Evolutionary conservation across 1,140 invertebrate genomes (phyloP).

Genomic region (Cydia fagiglandana): DNA sequence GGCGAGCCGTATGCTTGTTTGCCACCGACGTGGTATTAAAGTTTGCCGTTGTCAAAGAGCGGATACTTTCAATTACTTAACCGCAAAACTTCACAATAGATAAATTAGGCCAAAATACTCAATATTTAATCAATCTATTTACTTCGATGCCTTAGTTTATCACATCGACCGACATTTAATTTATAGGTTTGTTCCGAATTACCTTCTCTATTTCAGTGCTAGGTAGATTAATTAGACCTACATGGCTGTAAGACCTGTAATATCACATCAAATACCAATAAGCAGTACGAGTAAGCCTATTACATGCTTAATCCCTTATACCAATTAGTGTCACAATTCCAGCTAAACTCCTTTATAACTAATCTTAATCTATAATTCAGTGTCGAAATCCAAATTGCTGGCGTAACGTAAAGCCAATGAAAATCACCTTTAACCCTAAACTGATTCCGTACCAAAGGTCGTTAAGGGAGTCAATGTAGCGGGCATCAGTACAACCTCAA

Average conservation of each 20-base stretch:
- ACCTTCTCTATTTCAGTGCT: neutral
- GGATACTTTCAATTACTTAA: too few species aligned
- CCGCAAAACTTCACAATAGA: too few species aligned
- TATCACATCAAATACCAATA: neutral
- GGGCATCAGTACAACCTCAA: conserved; percentile 32
- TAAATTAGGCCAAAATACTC: too few species aligned
- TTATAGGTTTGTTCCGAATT: neutral
- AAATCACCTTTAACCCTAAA: conserved; percentile 69
- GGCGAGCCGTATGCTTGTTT: too few species aligned
- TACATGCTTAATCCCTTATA: neutral
- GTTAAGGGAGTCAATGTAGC: conserved; percentile 73
- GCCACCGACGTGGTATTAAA: too few species aligned
- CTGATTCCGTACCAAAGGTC: conserved; percentile 63
- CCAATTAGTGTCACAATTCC: neutral
- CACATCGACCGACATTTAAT: too few species aligned
- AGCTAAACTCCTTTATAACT: neutral
- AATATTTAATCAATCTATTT: too few species aligned
- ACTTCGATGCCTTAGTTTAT: too few species aligned
- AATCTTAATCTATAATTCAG: conserved; percentile 25
- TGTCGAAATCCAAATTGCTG: conserved; percentile 41
- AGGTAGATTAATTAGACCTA: neutral
- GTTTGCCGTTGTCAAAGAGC: too few species aligned
- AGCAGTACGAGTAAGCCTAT: neutral
- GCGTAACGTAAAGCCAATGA: conserved; percentile 41
- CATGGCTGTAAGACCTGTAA: neutral